These are phyloP conservation scores for Torymus texanus DNA, from an alignment of 2,888 invertebrate species.

Conservation along the genomic window DNA sequence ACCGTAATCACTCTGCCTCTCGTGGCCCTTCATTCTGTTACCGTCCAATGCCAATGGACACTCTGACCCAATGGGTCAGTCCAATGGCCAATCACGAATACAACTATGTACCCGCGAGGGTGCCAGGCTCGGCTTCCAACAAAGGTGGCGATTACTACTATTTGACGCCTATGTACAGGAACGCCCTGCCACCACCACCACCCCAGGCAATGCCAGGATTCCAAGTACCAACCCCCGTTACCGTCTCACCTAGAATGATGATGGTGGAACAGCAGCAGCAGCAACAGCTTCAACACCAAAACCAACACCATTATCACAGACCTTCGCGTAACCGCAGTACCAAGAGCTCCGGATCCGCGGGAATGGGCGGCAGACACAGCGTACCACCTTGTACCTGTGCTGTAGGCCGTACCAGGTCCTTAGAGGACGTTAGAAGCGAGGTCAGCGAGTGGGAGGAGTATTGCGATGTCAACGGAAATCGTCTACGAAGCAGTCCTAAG, in stretches of 20 bases:
- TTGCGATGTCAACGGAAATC: constrained; percentile 81
- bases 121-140: constrained; percentile 66
- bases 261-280: constrained; percentile 70
- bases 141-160: constrained; percentile 79
- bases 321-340: constrained; percentile 58
- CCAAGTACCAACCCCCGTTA: constrained; percentile 63
- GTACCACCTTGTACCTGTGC: constrained; percentile 79
- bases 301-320: constrained; percentile 26
- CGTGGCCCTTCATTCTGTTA: constrained; percentile 72
- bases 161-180: constrained; percentile 82
- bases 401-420: constrained; percentile 80
- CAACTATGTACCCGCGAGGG: constrained; percentile 77
- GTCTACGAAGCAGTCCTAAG: constrained; percentile 76
- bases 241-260: constrained; percentile 69
- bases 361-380: constrained; percentile 56
- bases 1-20: constrained; percentile 72
- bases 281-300: constrained; percentile 68
- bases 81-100: constrained; percentile 76
- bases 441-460: constrained; percentile 80
- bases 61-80: constrained; percentile 76
- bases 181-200: constrained; percentile 79
- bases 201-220: constrained; percentile 61
- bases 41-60: constrained; percentile 76
- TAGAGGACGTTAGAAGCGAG: constrained; percentile 84
- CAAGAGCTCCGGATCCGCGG: constrained; percentile 61